Evolutionary conservation across 2,797 vertebrate genomes (phyloP).

Genomic region (Betta splendens): DNA sequence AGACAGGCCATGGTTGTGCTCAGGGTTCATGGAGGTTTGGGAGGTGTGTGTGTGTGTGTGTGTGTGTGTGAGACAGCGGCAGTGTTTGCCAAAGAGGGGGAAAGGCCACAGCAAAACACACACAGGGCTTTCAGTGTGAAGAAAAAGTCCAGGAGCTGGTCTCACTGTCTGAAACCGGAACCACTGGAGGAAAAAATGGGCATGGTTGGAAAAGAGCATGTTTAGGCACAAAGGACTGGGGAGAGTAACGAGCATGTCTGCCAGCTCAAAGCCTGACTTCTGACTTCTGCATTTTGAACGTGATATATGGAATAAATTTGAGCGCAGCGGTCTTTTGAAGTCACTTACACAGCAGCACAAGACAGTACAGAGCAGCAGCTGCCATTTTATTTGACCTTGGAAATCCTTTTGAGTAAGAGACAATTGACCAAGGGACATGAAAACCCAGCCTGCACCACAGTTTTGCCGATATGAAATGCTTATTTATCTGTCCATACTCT

Average conservation of each 20-base stretch:
- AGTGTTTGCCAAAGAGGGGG: conserved; percentile 52
- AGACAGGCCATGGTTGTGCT: conserved; percentile 58
- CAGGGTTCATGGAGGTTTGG: conserved; percentile 52
- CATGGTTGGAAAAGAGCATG: background rate
- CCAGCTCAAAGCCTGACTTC: conserved; percentile 26
- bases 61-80: conserved; percentile 52
- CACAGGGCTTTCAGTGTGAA: conserved; percentile 21
- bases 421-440: conserved; percentile 44
- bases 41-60: conserved; percentile 43
- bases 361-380: conserved; percentile 24
- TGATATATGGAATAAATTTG: conserved; percentile 42
- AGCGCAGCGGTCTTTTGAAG: conserved; percentile 42
- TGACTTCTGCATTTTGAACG: conserved; percentile 35
- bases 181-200: background rate
- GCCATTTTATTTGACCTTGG: conserved; percentile 50
- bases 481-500: conserved; percentile 22
- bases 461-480: conserved; percentile 30
- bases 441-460: conserved; percentile 18
- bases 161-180: conserved; percentile 3
- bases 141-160: conserved; percentile 24
- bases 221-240: background rate
- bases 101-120: conserved; percentile 51
- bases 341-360: conserved; percentile 22
- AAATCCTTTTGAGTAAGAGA: conserved; percentile 51
- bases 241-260: conserved; percentile 29